These are phyloP conservation scores for Candidula unifasciata DNA, from an alignment of 2,888 invertebrate genomes.

Conservation along the genomic window DNA sequence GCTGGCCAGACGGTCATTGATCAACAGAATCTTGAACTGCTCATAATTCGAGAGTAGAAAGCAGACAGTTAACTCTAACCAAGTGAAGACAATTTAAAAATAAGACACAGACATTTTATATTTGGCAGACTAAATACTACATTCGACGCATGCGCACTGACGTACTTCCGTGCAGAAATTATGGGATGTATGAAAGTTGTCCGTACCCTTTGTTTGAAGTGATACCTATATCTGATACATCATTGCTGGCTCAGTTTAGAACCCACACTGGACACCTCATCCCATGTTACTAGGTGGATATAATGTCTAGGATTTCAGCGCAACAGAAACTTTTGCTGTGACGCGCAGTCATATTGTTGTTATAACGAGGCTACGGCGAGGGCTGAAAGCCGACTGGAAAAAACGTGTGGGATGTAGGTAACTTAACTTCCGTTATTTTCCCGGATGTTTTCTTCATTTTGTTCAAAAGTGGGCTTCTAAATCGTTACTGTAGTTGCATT, in stretches of 20 bases:
- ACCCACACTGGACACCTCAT: no score
- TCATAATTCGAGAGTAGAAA: no score
- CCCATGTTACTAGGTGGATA: no score
- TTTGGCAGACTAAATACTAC: not conserved
- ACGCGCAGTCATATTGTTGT: constrained; percentile 6
- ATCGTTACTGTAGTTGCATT: no score
- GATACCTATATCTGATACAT: not conserved
- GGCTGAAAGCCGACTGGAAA: constrained; percentile 43
- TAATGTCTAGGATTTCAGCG: not conserved
- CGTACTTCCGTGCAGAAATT: constrained; percentile 22
- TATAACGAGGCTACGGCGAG: constrained; percentile 46
- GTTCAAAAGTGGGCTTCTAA: not conserved
- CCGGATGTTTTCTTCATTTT: not conserved
- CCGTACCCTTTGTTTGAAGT: constrained; percentile 52
- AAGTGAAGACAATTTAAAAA: no score
- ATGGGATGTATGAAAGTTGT: constrained; percentile 47
- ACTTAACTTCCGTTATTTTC: constrained; percentile 1
- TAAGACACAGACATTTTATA: no score
- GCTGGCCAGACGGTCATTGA: no score
- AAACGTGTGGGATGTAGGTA: not conserved
- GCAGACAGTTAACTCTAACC: no score
- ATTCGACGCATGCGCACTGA: constrained; percentile 26
- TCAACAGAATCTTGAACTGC: no score
- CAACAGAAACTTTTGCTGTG: not conserved
- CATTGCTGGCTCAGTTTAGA: no score